Evolutionary conservation across 2,113 vertebrate genomes (phyloP), one percentile per base, ranked within the genome.

Genomic region (Delphinapterus leucas): DNA sequence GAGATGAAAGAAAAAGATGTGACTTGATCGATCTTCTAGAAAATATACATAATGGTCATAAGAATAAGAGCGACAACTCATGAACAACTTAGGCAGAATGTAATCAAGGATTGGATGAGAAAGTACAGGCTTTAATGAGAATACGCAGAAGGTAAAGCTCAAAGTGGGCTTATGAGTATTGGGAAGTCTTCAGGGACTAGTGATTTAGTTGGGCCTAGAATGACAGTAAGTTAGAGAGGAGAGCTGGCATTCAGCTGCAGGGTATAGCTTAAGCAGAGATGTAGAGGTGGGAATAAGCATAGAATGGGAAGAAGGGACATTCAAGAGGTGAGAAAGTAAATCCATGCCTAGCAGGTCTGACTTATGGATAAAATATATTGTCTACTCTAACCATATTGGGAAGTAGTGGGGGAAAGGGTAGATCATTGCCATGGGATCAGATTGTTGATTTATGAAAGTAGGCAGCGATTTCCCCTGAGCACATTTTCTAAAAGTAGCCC

Each of bases 1-100:
- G 65, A 90, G 80, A 90, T 76, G 70, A 95, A 93, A 84, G 60
- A 84, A 92, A 80, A 84, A 73, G 33, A 36, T 53, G 11, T 82
- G 33, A 38, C 65, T 93, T 63, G 11, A 36, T 85, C 14, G 11
- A 9, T 3, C 15, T 1, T 79, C 44, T 76, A 82, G 84, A 73
- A 95, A 82, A 77, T 53, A 53, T 71, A 28, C 17, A 36, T 20
- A 73, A 2, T 87, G 36, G 3, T 93, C 91, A 36, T 36, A 79
- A 83, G 26, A 93, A 31, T 6, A 83, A 90, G 44, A 85, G 82
- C 31, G 53, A 63, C 14, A 85, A 65, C 23, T 96, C 20, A 63
- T 67, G 74, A 36, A 26, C 5, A 49, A 58, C 3, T 74, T 67
- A 63, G 73, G 80, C 28, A 74, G 73, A 84, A 26, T 63, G 8